Base-by-base conservation (phyloP, 2,113 vertebrate species). In the Enhydra lutris region DNA sequence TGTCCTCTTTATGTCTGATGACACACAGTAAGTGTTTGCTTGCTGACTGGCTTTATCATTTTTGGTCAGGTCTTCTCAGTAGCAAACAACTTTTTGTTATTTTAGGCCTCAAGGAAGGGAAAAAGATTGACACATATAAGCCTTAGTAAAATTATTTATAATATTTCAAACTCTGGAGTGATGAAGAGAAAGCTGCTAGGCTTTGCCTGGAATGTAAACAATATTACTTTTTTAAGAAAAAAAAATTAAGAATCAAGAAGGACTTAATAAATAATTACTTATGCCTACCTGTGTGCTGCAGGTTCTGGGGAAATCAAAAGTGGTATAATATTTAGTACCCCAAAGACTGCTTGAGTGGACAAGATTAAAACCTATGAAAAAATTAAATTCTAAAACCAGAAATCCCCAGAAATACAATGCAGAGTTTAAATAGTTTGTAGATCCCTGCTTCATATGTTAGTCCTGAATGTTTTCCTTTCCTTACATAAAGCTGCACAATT, bases 181-280 rank as follows among this genome's bases (percentile, higher is more conserved):
- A 87, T 82, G 85, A 94, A 17, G 9, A 93, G 39, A 94, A 90
- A 89, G 31, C 57, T 92, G 29, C 18, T 82, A 83, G 59, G 52
- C 50, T 79, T 97, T 95, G 14, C 20, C 50, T 80, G 50, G 50
- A 80, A 69, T 94, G 31, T 59, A 89, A 97, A 69, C 34, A 71
- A 69, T 94, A 7, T 47, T 89, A 92, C 36, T 55, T 95, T 78
- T 69, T 67, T 85, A 95, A 42, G 89, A 82, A 83, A 15, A 42
- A 42, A 42, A 82, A 87, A 12, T 90, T 61, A 93, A 86, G 65
- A 96, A 80, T 85, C 89, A 86, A 91, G 61, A 93, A 84, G 24
- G 63, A 59, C 4, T 93, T 93, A 69, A 15, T 97, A 69, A 79
- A 76, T 57, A 79, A 82, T 74, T 88, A 67, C 76, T 88, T 93